Percentiles rank a stretch among this genome's conserved stretches.
phyloP scores from a whole-genome alignment of 1,140 invertebrate species.

The Pomacea maculata region DNA sequence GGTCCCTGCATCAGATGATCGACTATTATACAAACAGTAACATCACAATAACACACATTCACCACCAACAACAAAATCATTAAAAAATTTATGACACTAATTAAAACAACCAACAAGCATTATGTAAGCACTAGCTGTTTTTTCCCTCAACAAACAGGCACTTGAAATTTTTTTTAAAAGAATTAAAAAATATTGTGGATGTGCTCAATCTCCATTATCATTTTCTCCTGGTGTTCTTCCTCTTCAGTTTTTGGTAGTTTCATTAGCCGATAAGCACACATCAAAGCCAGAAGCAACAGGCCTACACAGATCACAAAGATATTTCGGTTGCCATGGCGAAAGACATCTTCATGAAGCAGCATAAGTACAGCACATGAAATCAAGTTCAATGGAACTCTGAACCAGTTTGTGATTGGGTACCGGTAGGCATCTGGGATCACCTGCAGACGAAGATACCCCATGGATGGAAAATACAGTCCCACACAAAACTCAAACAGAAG shows the following conservation, averaged over 20 bases:
- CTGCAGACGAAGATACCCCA: slow-evolving; percentile 71
- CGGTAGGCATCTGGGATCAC: slow-evolving; percentile 71
- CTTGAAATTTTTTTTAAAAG: not conserved
- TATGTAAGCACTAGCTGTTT: not conserved
- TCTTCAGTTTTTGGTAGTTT: slow-evolving; percentile 50
- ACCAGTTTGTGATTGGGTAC: slow-evolving; percentile 64
- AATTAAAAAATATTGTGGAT: slow-evolving; percentile 59
- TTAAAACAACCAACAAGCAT: not conserved
- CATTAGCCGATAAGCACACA: slow-evolving; percentile 50
- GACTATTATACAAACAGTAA: too few relatives aligned
- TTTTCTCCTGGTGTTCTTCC: slow-evolving; percentile 45
- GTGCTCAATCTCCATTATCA: slow-evolving; percentile 54
- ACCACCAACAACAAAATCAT: not conserved
- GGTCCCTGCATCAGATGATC: not conserved
- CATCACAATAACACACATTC: too few relatives aligned
- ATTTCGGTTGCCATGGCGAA: slow-evolving; percentile 64
- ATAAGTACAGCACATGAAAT: slow-evolving; percentile 65
- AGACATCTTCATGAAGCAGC: slow-evolving; percentile 66
- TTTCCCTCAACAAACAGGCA: not conserved
- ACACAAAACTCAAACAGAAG: slow-evolving; percentile 73
- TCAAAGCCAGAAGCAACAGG: slow-evolving; percentile 56
- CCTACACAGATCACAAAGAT: slow-evolving; percentile 66
- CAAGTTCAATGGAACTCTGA: slow-evolving; percentile 64
- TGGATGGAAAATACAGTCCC: slow-evolving; percentile 67
- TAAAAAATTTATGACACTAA: not conserved